Evolutionary conservation across 2,113 vertebrate genomes (phyloP).

Genomic region (Ifrita kowaldi): DNA sequence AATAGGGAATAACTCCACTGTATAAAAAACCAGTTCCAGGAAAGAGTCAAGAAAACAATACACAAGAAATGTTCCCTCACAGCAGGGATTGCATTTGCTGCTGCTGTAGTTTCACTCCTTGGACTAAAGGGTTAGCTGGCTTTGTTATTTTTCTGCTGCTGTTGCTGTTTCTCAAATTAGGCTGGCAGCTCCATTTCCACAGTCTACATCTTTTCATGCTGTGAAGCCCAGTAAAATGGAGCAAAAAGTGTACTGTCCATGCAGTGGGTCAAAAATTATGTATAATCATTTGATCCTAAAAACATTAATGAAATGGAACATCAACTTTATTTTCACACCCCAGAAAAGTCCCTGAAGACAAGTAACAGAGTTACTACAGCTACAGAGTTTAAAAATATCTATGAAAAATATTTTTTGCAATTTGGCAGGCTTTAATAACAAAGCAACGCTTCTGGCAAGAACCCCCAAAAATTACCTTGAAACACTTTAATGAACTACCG

Average conservation of each 20-base stretch:
- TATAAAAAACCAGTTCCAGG: not conserved
- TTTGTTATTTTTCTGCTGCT: conserved; percentile 39
- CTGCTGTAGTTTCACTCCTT: not conserved
- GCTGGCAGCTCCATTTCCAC: not conserved
- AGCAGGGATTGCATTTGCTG: not conserved
- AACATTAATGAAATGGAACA: not conserved
- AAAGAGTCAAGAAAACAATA: not conserved
- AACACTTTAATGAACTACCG: not conserved
- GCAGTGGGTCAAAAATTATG: not conserved
- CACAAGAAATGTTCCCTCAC: not conserved
- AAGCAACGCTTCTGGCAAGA: not conserved
- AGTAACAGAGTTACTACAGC: not conserved
- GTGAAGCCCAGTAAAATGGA: not conserved
- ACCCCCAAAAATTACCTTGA: not conserved
- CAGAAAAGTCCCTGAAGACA: not conserved
- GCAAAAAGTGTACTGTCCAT: not conserved
- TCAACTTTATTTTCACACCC: not conserved
- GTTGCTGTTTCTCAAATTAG: conserved; percentile 32
- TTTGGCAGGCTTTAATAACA: not conserved
- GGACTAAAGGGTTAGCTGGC: conserved; percentile 3
- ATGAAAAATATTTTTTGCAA: not conserved
- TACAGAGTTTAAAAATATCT: not conserved
- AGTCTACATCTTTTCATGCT: not conserved
- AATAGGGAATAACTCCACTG: not conserved
- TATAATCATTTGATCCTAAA: not conserved